Base-by-base conservation (phyloP, 1,140 invertebrate species). In the Druon quercuslanigerum region DNA sequence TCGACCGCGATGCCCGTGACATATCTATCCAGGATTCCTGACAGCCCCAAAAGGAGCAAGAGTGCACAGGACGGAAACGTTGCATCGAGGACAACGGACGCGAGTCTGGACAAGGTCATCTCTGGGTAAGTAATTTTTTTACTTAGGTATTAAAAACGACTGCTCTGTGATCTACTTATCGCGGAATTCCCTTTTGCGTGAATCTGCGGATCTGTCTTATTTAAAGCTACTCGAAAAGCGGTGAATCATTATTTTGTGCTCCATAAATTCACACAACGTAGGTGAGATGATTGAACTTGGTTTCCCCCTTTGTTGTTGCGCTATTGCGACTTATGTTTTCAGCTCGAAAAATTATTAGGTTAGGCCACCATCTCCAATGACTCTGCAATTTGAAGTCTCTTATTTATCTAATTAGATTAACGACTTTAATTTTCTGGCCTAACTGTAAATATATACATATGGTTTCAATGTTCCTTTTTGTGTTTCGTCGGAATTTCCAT, bases 1-100 rank as follows among this genome's bases (percentile, higher is more conserved):
- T 40, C 84, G 86, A 85, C 80, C 86, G 86, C 84, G 84, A 89
- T 88, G 87, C 85, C 82, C 86, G 84, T 83, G 84, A 85, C 84
- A 85, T 84, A 83, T 84, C 84, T 80, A 78, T 76, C 70, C 71
- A 82, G 51, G 79, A 83, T 81, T 83, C 81, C 82, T 81, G 78
- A 84, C 80, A 82, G 85, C 76, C 80, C 73, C 81, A 83, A 83
- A 76, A 82, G 82, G 79, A 78, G 74, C 72, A 78, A 71, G 76
- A 75, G 70, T 76, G 71, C 75, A 73, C 74, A 85, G 76, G 76
- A 74, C 78, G 54, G 71, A 72, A 77, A 73, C 57, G 14, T 72
- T 79, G 51, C 75, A 73, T 73, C 74, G 73, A 75, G 71, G 77
- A 74, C 46, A 75, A 79, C 76, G 54, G 54, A 60, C 72, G 74